Conservation (phyloP, 2,888 invertebrate genomes). For the Eurois occulta region DNA sequence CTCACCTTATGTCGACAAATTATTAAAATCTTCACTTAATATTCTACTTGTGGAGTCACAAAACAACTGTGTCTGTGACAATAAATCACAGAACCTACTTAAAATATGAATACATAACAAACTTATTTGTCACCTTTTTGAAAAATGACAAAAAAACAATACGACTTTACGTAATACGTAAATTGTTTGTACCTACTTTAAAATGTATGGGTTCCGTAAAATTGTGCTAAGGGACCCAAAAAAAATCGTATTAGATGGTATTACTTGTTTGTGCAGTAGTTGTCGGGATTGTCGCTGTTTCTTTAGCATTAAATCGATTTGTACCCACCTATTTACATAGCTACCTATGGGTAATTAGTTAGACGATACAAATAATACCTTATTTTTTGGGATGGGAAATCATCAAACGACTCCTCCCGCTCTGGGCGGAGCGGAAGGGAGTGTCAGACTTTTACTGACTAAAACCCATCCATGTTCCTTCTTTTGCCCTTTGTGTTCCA, state of each 20-base stretch:
- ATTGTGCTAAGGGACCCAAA: background rate
- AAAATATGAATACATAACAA: background rate
- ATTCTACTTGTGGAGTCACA: slow-evolving; percentile 6
- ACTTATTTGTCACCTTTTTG: background rate
- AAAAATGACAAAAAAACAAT: background rate
- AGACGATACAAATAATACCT: background rate
- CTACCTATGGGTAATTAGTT: background rate
- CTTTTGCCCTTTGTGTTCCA: too few relatives aligned
- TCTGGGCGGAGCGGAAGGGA: too few relatives aligned
- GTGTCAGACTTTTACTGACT: too few relatives aligned
- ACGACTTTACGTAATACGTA: background rate
- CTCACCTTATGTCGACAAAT: background rate
- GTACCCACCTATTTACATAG: background rate
- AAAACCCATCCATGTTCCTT: too few relatives aligned
- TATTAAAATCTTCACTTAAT: slow-evolving; percentile 6
- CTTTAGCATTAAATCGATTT: background rate
- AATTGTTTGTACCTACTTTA: background rate
- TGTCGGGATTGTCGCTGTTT: background rate
- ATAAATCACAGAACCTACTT: slow-evolving; percentile 10
- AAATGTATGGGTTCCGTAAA: background rate
- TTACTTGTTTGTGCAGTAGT: background rate
- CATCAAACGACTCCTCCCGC: too few relatives aligned
- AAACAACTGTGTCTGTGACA: slow-evolving; percentile 9
- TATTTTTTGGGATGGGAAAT: too few relatives aligned
- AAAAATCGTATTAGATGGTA: background rate